Conservation (phyloP, 2,888 invertebrate species). For the Drosophila pseudotakahashii region DNA sequence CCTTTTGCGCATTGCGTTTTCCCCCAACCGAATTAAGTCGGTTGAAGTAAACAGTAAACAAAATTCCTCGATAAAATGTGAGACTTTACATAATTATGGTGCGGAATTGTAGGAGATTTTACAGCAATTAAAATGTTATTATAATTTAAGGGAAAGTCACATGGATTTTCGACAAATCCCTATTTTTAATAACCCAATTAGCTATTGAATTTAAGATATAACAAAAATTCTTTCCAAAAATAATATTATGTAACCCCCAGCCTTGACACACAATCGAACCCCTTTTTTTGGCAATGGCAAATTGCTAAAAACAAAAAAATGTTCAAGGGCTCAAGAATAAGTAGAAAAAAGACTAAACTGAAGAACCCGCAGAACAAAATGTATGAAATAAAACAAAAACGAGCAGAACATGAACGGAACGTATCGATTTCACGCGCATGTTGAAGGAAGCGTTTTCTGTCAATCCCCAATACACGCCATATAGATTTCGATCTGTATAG, state of each 20-base stretch:
- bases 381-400: conserved; percentile 24
- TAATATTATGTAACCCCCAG: not conserved
- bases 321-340: conserved; percentile 60
- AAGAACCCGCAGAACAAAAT: conserved; percentile 17
- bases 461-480: conserved; percentile 24
- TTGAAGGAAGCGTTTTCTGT: conserved; percentile 46
- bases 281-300: conserved; percentile 15
- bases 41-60: conserved; percentile 29
- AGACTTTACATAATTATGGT: conserved; percentile 1
- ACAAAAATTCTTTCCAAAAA: no score
- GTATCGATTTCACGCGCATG: conserved; percentile 73
- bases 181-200: no score
- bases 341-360: no score
- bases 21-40: conserved; percentile 6
- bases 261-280: conserved; percentile 15
- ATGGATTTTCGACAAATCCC: no score
- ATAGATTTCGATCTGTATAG: conserved; percentile 38
- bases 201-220: no score
- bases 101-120: not conserved
- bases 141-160: no score
- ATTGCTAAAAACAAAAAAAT: not conserved
- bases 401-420: conserved; percentile 43
- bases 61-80: conserved; percentile 24
- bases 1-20: conserved; percentile 78
- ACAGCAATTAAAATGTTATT: no score